Evolutionary conservation across 53 echinoderm and acorn worm species (phyloP).

Genomic region (Holothuria scabra): DNA sequence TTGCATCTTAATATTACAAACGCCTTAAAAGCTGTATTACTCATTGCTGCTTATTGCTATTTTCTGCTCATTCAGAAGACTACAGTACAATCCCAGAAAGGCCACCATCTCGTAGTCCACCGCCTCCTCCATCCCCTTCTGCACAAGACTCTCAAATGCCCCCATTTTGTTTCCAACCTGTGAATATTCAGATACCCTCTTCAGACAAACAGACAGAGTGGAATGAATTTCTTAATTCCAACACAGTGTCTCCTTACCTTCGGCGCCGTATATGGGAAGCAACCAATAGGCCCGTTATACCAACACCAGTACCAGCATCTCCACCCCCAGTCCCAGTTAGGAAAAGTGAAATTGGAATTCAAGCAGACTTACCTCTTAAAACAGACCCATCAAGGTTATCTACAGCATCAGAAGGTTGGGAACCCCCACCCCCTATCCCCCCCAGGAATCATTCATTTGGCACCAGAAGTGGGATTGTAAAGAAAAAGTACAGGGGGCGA

Average conservation of each 20-base stretch:
- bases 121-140: slow-evolving; percentile 73
- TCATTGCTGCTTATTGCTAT: background rate
- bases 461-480: slow-evolving; percentile 23
- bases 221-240: slow-evolving; percentile 66
- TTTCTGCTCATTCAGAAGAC: slow-evolving; percentile 20
- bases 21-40: too few species aligned
- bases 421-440: slow-evolving; percentile 77
- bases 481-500: slow-evolving; percentile 39
- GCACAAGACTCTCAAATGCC: slow-evolving; percentile 44
- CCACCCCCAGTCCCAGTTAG: slow-evolving; percentile 86
- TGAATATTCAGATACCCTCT: slow-evolving; percentile 22
- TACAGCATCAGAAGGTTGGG: background rate
- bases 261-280: slow-evolving; percentile 72
- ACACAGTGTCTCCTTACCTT: slow-evolving; percentile 68
- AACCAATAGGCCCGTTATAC: background rate
- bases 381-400: background rate
- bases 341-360: slow-evolving; percentile 44
- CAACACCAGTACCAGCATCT: background rate
- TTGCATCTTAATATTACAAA: too few species aligned
- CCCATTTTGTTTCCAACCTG: slow-evolving; percentile 25
- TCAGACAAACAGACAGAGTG: slow-evolving; percentile 47
- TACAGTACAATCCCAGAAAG: slow-evolving; percentile 53
- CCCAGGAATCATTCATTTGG: slow-evolving; percentile 71
- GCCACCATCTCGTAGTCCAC: slow-evolving; percentile 76
- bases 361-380: slow-evolving; percentile 30